These are phyloP conservation scores for Proisotoma minuta DNA, from an alignment of 2,888 invertebrate genomes.

Conservation along the genomic window DNA sequence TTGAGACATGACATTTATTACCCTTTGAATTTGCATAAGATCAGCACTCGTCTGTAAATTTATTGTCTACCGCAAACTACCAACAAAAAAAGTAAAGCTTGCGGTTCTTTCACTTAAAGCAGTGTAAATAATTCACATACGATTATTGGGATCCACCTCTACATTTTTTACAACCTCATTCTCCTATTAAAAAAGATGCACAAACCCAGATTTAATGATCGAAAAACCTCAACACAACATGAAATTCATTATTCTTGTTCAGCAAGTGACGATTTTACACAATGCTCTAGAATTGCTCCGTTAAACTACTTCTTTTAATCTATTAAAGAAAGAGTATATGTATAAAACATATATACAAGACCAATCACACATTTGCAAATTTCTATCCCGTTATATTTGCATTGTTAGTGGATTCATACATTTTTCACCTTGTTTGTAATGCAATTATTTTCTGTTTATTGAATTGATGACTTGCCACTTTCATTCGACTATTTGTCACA, in stretches of 20 bases:
- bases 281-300: too few species aligned
- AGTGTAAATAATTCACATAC: neutral
- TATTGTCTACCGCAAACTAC: neutral
- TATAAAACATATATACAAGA: too few species aligned
- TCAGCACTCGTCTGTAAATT: constrained; percentile 5
- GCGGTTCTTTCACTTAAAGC: constrained; percentile 8
- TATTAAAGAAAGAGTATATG: too few species aligned
- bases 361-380: too few species aligned
- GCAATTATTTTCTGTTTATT: too few species aligned
- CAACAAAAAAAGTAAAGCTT: neutral
- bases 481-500: too few species aligned
- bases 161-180: neutral
- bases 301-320: too few species aligned
- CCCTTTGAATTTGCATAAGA: constrained; percentile 10
- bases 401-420: too few species aligned
- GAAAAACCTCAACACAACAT: neutral
- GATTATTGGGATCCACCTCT: constrained; percentile 2
- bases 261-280: neutral
- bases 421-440: too few species aligned
- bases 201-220: constrained; percentile 12
- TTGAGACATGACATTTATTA: constrained; percentile 3
- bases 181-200: neutral
- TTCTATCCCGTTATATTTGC: too few species aligned
- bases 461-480: too few species aligned
- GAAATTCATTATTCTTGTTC: neutral